Evolutionary conservation across 1,140 invertebrate genomes (phyloP).

Genomic region (Pachypeltis micranthus): DNA sequence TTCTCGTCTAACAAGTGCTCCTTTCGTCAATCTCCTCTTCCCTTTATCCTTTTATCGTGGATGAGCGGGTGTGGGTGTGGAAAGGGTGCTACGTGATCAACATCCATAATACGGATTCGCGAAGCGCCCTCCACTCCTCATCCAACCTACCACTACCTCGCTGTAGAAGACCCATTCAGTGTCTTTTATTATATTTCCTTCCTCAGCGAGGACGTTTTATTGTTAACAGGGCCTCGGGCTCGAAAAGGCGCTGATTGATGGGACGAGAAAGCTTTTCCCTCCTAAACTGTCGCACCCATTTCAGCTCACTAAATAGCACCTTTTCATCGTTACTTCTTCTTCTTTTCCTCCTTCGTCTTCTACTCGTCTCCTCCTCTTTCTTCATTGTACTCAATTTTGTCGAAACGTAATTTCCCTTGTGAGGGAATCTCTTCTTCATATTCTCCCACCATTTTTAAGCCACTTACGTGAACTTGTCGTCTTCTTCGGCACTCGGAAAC

Average conservation of each 20-base stretch:
- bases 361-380: slow-evolving; percentile 18
- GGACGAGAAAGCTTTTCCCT: neutral
- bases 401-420: too few species aligned
- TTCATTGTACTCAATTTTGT: neutral
- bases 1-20: too few species aligned
- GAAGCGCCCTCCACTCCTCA: too few species aligned
- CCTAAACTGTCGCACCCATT: neutral
- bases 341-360: too few species aligned
- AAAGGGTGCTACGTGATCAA: neutral
- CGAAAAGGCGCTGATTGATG: neutral
- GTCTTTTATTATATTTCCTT: neutral
- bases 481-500: too few species aligned
- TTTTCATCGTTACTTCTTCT: slow-evolving; percentile 19
- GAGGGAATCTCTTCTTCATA: too few species aligned
- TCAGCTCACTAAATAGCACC: neutral
- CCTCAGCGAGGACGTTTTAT: neutral
- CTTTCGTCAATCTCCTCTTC: too few species aligned
- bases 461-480: too few species aligned
- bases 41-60: too few species aligned
- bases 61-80: too few species aligned
- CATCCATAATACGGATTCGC: too few species aligned
- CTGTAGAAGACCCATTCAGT: neutral
- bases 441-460: too few species aligned
- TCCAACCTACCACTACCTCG: neutral
- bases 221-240: neutral